phyloP scores from a whole-genome alignment of 2,797 vertebrate genomes.

The Diplodus sargus region DNA sequence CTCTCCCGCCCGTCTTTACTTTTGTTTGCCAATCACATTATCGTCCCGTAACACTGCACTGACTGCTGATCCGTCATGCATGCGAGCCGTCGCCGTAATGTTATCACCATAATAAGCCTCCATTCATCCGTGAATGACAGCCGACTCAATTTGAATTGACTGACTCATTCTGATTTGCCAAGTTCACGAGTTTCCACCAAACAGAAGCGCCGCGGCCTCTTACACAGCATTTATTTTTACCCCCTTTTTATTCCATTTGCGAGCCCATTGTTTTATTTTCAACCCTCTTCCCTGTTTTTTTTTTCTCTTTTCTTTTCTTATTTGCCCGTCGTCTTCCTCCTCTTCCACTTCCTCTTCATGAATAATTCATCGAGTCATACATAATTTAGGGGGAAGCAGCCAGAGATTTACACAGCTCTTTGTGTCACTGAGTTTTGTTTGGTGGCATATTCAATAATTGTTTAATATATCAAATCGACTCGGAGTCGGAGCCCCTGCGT shows the following conservation, averaged over 20 bases:
- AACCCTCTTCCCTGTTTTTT: conserved; percentile 18
- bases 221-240: conserved; percentile 60
- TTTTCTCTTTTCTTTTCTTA: conserved; percentile 36
- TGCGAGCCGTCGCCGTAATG: conserved; percentile 60
- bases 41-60: conserved; percentile 54
- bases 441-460: conserved; percentile 87
- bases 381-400: conserved; percentile 82
- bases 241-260: conserved; percentile 54
- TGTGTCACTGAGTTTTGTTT: conserved; percentile 85
- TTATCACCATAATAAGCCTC: conserved; percentile 71
- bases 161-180: conserved; percentile 72
- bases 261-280: conserved; percentile 70
- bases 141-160: conserved; percentile 74
- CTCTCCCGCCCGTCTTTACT: conserved; percentile 21
- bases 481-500: conserved; percentile 48
- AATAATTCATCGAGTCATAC: conserved; percentile 82
- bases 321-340: conserved; percentile 56
- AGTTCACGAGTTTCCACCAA: conserved; percentile 57
- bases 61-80: conserved; percentile 67
- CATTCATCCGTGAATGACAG: conserved; percentile 77
- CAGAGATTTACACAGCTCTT: conserved; percentile 83
- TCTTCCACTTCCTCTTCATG: conserved; percentile 68
- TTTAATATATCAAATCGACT: conserved; percentile 87
- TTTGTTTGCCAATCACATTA: conserved; percentile 71
- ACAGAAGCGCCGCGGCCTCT: conserved; percentile 47